Percentiles rank a stretch among this genome's conserved stretches.
phyloP scores from a whole-genome alignment of 1,140 invertebrate species.

The Meloidogyne chitwoodi region DNA sequence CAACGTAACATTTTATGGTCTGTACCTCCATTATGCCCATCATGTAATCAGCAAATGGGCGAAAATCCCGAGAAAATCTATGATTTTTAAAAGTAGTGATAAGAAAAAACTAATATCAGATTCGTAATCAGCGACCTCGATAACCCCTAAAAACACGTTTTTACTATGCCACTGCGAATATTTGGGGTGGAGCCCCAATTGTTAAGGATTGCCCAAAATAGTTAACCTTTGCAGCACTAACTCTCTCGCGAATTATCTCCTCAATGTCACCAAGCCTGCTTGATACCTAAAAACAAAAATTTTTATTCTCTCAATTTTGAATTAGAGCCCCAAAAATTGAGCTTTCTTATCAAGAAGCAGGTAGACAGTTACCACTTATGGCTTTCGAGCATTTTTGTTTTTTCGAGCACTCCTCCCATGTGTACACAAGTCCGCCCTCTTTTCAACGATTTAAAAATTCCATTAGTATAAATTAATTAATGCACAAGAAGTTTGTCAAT shows the following conservation, averaged over 20 bases:
- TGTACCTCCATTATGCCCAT: no score
- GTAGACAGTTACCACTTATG: not conserved
- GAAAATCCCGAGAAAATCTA: no score
- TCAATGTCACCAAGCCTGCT: conserved; percentile 38
- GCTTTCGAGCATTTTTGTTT: conserved; percentile 15
- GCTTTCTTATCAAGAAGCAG: not conserved
- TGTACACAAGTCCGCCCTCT: conserved; percentile 12
- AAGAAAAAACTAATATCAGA: no score
- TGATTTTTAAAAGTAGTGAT: no score
- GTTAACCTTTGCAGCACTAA: conserved; percentile 28
- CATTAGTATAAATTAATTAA: not conserved
- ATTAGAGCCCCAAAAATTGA: not conserved
- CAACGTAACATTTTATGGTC: no score
- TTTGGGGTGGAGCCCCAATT: no score
- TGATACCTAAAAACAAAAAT: conserved; percentile 38
- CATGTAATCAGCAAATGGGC: no score
- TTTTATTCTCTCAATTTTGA: not conserved
- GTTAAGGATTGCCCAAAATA: no score
- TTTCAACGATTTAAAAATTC: conserved; percentile 5
- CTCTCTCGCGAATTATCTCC: conserved; percentile 35
- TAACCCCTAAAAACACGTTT: no score
- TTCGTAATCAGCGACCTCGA: no score
- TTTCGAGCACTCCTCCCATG: conserved; percentile 10
- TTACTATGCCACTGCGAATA: no score
- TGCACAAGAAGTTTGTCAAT: not conserved